Percentiles rank a stretch among this genome's conserved stretches.
Conservation (phyloP, 2,113 vertebrate genomes). For the Bubalus kerabau region DNA sequence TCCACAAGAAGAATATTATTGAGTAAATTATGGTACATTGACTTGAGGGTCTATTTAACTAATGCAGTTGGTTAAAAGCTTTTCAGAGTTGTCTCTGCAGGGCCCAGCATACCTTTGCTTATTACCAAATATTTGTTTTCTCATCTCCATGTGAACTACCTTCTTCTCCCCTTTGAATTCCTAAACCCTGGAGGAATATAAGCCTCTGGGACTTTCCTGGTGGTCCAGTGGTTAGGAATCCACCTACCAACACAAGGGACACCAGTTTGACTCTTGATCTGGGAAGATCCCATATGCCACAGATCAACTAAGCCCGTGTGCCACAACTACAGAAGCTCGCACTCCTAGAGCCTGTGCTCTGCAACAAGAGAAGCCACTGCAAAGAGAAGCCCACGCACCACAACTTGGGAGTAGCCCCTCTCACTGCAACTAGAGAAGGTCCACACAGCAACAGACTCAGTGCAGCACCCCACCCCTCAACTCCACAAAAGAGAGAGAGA, state of each 20-base stretch:
- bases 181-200: not conserved
- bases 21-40: not conserved
- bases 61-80: not conserved
- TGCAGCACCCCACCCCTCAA: rapidly evolving
- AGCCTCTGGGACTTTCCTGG: not conserved
- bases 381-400: not conserved
- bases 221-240: not conserved
- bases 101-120: not conserved
- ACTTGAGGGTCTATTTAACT: not conserved
- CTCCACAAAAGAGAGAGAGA: not conserved
- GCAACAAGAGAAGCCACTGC: not conserved
- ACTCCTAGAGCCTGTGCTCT: not conserved
- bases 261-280: not conserved
- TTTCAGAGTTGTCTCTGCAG: not conserved
- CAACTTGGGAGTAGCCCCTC: not conserved
- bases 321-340: not conserved
- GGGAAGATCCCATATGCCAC: not conserved
- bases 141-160: not conserved
- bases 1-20: not conserved
- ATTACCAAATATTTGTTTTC: not conserved
- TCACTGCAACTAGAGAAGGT: not conserved
- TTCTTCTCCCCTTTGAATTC: not conserved
- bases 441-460: not conserved
- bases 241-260: not conserved
- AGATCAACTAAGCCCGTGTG: not conserved